Base-by-base conservation (phyloP, 2,797 vertebrate species). In the Molossus molossus region DNA sequence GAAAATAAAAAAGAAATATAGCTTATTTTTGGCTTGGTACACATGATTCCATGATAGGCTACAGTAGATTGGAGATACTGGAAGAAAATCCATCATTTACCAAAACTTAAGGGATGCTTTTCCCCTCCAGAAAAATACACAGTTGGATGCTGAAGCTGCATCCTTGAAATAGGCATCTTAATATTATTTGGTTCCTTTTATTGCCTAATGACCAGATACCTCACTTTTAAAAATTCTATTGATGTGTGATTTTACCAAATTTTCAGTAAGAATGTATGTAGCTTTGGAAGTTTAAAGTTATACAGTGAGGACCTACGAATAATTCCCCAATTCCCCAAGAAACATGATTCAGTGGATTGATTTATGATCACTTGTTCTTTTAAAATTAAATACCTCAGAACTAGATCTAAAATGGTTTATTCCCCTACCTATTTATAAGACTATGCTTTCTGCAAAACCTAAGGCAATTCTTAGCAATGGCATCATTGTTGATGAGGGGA, bases 1-100 rank as follows among this genome's bases (percentile, higher is more conserved):
- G 86, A 83, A 93, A 96, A 96, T 67, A 55, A 84, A 88, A 82
- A 96, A 90, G 70, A 97, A 88, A 90, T 67, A 57, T 23, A 81
- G 48, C 64, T 91, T 91, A 55, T 73, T 94, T 93, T 67, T 64
- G 79, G 29, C 87, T 90, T 96, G 33, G 57, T 62, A 77, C 50
- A 40, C 29, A 33, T 7, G 8, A 76, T 79, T 95, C 40, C 58
- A 70, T 40, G 48, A 58, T 37, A 89, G 81, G 23, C 37, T 89
- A 25, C 9, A 67, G 67, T 69, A 75, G 55, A 81, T 33, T 40
- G 67, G n/a, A 94, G 62, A 70, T 29, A 75, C n/a, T 67, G 67
- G 58, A 94, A 94, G 80, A 82, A 94, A 92, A 76, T 57, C 23
- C 13, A 40, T 90, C 55, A 84, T 53, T 96, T 85, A 92, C 53